Conservation (phyloP, 30 jellyfish, hydroid and myxozoan genomes). For the Aurelia sp. region DNA sequence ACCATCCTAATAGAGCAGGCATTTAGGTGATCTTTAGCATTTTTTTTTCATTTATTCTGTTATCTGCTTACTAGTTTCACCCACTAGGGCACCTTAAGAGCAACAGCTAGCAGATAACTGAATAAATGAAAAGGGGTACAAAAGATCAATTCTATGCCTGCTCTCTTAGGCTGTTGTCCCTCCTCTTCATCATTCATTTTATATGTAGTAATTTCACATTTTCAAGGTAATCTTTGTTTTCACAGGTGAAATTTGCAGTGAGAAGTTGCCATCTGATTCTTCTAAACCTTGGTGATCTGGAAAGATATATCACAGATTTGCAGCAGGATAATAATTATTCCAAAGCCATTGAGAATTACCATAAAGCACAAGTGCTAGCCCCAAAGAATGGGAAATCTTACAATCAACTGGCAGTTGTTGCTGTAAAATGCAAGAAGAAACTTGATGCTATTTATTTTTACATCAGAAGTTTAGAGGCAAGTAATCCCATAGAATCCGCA, state of each 20-base stretch:
- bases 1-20: no score
- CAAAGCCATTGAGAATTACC: constrained; percentile 75
- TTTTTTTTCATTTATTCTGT: no score
- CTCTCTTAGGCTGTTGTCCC: no score
- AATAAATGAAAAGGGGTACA: no score
- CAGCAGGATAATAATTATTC: constrained; percentile 66
- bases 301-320: constrained; percentile 86
- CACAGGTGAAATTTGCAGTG: constrained; percentile 81
- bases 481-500: constrained; percentile 93
- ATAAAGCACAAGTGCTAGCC: constrained; percentile 81
- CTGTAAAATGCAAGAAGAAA: constrained; percentile 84
- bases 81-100: no score
- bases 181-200: no score
- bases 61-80: no score
- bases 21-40: no score
- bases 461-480: constrained; percentile 86
- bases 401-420: constrained; percentile 93
- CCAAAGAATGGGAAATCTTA: constrained; percentile 97
- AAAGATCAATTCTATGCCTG: no score
- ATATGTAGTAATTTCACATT: no score
- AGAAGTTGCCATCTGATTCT: constrained; percentile 91
- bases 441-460: constrained; percentile 95
- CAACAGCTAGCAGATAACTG: no score
- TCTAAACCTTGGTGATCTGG: constrained; percentile 84
- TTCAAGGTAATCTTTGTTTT: not conserved